Conservation (phyloP, 2,113 vertebrate genomes). For the Diadophis punctatus region DNA sequence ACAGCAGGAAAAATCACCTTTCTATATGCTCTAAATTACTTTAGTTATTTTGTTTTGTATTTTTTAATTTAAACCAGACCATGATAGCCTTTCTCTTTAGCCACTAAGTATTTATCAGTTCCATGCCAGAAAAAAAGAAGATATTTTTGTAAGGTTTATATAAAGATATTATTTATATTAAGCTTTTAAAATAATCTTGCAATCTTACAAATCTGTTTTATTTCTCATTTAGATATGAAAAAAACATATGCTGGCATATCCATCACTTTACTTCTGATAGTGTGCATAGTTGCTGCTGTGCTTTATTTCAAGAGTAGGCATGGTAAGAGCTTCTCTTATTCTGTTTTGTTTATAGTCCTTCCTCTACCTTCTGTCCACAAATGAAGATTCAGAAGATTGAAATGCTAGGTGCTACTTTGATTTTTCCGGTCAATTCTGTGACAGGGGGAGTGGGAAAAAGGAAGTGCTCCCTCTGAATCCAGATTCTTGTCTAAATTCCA, state of each 20-base stretch:
- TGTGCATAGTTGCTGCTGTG: neutral
- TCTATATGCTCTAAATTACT: neutral
- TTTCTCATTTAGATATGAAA: neutral
- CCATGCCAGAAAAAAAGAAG: neutral
- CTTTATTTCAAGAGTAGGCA: neutral
- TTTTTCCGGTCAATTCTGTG: neutral
- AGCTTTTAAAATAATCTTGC: neutral
- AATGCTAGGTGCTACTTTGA: neutral
- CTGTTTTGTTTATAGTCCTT: neutral
- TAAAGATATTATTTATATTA: neutral
- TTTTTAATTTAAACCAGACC: neutral
- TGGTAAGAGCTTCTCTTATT: slow-evolving; percentile 35
- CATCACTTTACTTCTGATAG: neutral
- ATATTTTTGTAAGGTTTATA: neutral
- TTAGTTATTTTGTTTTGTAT: neutral
- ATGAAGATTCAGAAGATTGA: neutral
- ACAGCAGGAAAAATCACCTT: neutral
- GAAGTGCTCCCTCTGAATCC: neutral
- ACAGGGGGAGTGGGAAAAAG: neutral
- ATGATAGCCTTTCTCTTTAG: neutral
- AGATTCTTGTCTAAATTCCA: neutral
- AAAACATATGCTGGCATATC: slow-evolving; percentile 20
- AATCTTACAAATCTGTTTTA: neutral
- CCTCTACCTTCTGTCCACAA: neutral
- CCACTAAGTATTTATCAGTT: neutral